Evolutionary conservation across 2,797 vertebrate genomes (phyloP).

Genomic region (Chloroceryle amazona): DNA sequence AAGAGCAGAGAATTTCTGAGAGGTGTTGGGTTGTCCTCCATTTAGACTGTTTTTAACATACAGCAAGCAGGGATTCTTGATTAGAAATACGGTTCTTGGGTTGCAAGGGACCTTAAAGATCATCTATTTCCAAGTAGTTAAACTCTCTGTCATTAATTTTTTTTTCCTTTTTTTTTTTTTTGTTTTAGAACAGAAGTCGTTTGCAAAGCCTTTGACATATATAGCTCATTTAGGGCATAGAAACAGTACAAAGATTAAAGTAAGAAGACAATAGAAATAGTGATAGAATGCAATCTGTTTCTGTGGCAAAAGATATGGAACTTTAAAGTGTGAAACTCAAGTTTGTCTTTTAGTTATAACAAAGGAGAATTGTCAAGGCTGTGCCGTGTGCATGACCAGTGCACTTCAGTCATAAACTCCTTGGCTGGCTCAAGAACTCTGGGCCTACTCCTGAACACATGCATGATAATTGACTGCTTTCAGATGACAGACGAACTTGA

Average conservation of each 20-base stretch:
- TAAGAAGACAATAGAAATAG: not conserved
- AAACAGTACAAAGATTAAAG: not conserved
- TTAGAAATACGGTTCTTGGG: not conserved
- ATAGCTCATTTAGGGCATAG: not conserved
- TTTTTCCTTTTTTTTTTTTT: not conserved
- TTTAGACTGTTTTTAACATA: not conserved
- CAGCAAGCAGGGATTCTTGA: not conserved
- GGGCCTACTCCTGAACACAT: not conserved
- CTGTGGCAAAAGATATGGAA: not conserved
- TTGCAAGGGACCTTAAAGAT: not conserved
- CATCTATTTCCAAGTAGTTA: not conserved
- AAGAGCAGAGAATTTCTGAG: not conserved
- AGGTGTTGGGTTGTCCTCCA: not conserved
- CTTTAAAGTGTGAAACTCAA: not conserved
- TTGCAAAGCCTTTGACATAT: not conserved
- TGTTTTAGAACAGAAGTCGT: not conserved
- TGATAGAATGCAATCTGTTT: not conserved
- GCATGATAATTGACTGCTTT: not conserved
- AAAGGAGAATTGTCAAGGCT: not conserved
- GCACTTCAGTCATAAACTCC: not conserved
- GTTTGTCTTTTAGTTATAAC: not conserved
- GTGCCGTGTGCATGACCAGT: not conserved
- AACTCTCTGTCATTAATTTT: not conserved
- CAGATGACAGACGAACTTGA: not conserved
- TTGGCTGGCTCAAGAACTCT: not conserved